Percentiles rank a stretch among this genome's conserved stretches.
phyloP scores from a whole-genome alignment of 2,888 invertebrate genomes.

The Dinocampus coccinellae region DNA sequence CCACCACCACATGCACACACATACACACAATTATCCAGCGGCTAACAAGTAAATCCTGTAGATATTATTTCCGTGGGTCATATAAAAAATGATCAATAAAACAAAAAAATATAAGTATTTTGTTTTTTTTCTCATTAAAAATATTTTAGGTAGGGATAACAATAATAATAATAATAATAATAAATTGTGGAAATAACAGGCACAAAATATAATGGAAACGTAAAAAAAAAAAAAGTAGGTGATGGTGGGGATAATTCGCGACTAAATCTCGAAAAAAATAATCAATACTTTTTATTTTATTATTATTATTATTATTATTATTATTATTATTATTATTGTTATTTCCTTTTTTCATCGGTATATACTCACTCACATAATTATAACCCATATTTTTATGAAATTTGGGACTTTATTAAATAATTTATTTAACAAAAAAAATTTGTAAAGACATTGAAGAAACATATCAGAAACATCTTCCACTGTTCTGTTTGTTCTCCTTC shows the following conservation, averaged over 20 bases:
- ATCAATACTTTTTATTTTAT: constrained; percentile 64
- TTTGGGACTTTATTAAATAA: constrained; percentile 52
- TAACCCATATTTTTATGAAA: too few relatives aligned
- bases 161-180: constrained; percentile 51
- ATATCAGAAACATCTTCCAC: background rate
- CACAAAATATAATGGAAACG: background rate
- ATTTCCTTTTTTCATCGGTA: constrained; percentile 47
- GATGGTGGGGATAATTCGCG: constrained; percentile 64
- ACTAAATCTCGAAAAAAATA: constrained; percentile 67
- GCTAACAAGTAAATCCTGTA: too few relatives aligned
- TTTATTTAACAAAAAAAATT: too few relatives aligned
- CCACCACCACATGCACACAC: too few relatives aligned
- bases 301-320: too few relatives aligned
- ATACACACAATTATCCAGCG: too few relatives aligned
- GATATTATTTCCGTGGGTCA: too few relatives aligned
- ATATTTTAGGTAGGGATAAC: constrained; percentile 44
- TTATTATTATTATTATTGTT: too few relatives aligned
- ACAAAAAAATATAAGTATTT: too few relatives aligned
- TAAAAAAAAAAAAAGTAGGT: background rate
- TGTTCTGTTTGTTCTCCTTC: background rate
- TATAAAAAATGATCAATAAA: too few relatives aligned
- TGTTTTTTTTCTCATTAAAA: too few relatives aligned
- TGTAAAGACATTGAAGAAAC: background rate
- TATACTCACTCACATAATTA: constrained; percentile 1
- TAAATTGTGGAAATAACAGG: background rate